phyloP scores from a whole-genome alignment of 92 coral and sea anemone species.

The Epizoanthus stellaris region DNA sequence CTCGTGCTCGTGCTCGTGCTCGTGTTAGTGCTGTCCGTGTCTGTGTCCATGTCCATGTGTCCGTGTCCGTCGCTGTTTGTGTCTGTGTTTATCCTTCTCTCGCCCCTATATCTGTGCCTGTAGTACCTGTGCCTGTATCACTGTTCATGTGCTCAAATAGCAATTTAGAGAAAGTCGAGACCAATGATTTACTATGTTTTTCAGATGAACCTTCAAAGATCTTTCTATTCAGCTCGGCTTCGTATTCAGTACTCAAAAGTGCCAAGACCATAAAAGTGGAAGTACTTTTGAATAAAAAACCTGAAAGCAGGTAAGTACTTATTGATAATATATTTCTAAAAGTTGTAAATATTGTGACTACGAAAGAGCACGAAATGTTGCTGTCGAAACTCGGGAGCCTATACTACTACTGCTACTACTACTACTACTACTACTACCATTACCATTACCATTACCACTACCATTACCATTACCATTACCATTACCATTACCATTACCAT shows the following conservation, averaged over 20 bases:
- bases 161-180: not conserved
- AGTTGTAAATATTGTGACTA: too few relatives aligned
- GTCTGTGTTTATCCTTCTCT: too few relatives aligned
- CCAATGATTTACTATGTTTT: not conserved
- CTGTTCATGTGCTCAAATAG: not conserved
- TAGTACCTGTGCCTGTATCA: not conserved
- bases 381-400: not conserved
- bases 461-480: not conserved
- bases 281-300: conserved; percentile 32
- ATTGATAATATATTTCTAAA: not conserved
- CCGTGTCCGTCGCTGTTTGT: too few relatives aligned
- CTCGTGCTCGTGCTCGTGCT: too few relatives aligned
- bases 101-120: too few relatives aligned
- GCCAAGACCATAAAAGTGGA: conserved; percentile 63
- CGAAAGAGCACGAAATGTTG: not conserved
- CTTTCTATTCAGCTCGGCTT: conserved; percentile 73
- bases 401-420: not conserved
- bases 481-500: not conserved
- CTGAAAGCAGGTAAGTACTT: conserved; percentile 31
- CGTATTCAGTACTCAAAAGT: conserved; percentile 87
- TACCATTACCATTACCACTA: not conserved
- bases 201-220: conserved; percentile 55
- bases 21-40: too few relatives aligned
- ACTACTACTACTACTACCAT: not conserved
- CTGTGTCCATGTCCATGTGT: too few relatives aligned